Evolutionary conservation across 2,797 vertebrate genomes (phyloP), one percentile per base, ranked within the genome.

Genomic region (Xenops minutus): DNA sequence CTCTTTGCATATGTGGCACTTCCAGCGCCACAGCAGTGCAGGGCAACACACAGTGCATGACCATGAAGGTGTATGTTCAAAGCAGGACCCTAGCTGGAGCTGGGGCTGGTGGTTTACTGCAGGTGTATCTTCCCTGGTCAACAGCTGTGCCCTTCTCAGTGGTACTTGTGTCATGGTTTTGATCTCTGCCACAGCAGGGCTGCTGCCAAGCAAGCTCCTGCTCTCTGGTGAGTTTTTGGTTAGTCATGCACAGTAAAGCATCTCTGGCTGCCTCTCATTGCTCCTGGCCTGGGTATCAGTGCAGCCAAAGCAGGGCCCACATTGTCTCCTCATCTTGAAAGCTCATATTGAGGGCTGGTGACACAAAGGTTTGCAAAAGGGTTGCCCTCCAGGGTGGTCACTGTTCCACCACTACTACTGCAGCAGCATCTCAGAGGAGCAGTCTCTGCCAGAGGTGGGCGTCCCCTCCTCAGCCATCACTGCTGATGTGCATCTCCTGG

Each of bases 301-400:
- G 7, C 30, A 80, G 44, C 46, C 66, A 59, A n/a, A 75, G 44
- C 0, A 9, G 15, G 19, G 17, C 54, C 32, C 14, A 21, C 37
- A 26, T 68, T 15, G 4, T 58, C 29, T 87, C 6, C 24, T 84
- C 7, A 0, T 5, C 64, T 69, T 32, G 30, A 76, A 87, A 74
- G 36, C 37, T 56, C 52, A 22, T 30, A n/a, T 58, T 68, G 34
- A 32, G 32, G 56, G 39, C 37, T 62, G 29, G 12, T 55, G 66
- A n/a, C 13, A 20, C 18, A 80, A 6, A 69, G 37, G 61, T 48
- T 72, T 91, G 76, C 3, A 9, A 29, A n/a, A 52, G 9, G 3
- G 20, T 44, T 9, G 4, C 23, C 19, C 51, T 62, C 30, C 41
- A 75, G 18, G 13, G 3, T 0, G 0, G 58, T 79, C 6, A 3